Evolutionary conservation across 1,140 invertebrate genomes (phyloP).

Genomic region (Tetraneura akinire): DNA sequence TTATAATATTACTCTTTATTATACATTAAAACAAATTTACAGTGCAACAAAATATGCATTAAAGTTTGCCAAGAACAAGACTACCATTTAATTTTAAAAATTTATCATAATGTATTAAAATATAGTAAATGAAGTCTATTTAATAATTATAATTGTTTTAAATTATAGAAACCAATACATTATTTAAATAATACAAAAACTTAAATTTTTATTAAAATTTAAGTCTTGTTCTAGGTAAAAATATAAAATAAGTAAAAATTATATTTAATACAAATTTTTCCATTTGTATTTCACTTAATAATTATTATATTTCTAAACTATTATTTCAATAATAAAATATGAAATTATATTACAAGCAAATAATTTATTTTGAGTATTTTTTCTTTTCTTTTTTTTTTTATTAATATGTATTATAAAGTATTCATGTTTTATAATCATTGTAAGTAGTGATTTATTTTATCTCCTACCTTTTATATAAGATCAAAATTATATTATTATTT

Average conservation of each 20-base stretch:
- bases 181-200: conserved; percentile 12
- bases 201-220: conserved; percentile 17
- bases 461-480: conserved; percentile 20
- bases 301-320: conserved; percentile 28
- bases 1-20: neutral
- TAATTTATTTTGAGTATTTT: conserved; percentile 34
- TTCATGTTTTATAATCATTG: conserved; percentile 32
- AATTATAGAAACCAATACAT: conserved; percentile 13
- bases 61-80: conserved; percentile 25
- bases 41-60: conserved; percentile 30
- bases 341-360: conserved; percentile 31
- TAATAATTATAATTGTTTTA: conserved; percentile 12
- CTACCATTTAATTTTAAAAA: neutral
- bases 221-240: conserved; percentile 39
- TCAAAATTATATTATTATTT: conserved; percentile 37
- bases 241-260: neutral
- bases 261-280: conserved; percentile 24
- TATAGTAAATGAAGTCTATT: conserved; percentile 8
- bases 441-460: conserved; percentile 21
- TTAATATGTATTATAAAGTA: conserved; percentile 13
- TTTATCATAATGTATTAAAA: conserved; percentile 2
- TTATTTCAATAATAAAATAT: conserved; percentile 31
- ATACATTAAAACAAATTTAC: conserved; percentile 16
- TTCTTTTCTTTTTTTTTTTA: conserved; percentile 28
- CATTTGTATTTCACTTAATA: conserved; percentile 18